These are phyloP conservation scores for Panurus biarmicus DNA, from an alignment of 2,113 vertebrate genomes.

Conservation along the genomic window DNA sequence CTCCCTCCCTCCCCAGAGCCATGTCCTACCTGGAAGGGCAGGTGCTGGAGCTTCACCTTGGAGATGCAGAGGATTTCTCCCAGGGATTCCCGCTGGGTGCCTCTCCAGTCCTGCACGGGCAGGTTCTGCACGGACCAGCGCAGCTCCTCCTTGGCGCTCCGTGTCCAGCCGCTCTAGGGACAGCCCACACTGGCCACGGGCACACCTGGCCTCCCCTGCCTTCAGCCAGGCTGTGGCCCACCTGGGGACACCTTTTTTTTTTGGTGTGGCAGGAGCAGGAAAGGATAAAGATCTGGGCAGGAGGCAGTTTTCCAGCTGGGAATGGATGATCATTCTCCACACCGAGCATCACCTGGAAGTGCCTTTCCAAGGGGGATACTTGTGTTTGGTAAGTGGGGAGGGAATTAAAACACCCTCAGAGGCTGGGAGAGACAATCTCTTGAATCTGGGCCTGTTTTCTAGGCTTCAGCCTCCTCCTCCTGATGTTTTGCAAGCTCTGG, in stretches of 20 bases:
- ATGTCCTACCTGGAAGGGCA: conserved; percentile 84
- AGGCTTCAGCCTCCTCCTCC: background rate
- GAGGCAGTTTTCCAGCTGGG: background rate
- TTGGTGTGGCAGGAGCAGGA: background rate
- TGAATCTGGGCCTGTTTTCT: background rate
- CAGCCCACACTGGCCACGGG: background rate
- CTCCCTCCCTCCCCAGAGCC: background rate
- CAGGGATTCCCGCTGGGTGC: conserved; percentile 76
- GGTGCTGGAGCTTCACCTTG: conserved; percentile 87
- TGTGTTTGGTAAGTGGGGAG: background rate
- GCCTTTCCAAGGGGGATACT: background rate
- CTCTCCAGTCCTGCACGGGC: conserved; percentile 79
- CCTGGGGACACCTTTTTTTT: background rate
- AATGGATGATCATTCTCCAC: background rate
- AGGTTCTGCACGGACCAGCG: conserved; percentile 80
- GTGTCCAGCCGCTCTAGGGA: conserved; percentile 19
- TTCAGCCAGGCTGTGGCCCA: accelerated
- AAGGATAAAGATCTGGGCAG: background rate
- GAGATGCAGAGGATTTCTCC: conserved; percentile 82
- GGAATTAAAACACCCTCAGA: background rate
- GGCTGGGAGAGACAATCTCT: background rate
- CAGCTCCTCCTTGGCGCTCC: conserved; percentile 71
- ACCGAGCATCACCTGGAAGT: background rate
- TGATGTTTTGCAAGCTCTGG: background rate
- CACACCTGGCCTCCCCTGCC: background rate